These are phyloP conservation scores for Zoroaster sp. DNA, from an alignment of 53 echinoderm and acorn worm genomes.

Conservation along the genomic window DNA sequence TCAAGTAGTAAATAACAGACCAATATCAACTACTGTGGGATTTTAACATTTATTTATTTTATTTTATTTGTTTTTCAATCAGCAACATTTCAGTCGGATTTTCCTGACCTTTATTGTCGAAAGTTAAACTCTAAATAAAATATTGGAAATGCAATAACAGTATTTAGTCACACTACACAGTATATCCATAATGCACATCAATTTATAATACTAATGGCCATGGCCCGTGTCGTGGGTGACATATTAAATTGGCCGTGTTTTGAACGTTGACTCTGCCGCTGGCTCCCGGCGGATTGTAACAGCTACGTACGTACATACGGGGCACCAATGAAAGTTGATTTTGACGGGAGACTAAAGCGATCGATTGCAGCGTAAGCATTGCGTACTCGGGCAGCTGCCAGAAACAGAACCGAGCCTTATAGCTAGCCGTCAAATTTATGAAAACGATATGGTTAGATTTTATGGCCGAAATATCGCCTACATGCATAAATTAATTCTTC, in stretches of 20 bases:
- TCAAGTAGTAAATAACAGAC: no score
- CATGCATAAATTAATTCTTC: background rate
- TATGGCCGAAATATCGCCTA: background rate
- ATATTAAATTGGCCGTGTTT: constrained; percentile 20
- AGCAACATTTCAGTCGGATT: no score
- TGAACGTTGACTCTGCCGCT: constrained; percentile 45
- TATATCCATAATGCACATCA: background rate
- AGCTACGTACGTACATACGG: background rate
- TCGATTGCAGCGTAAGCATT: constrained; percentile 39
- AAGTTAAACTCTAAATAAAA: no score
- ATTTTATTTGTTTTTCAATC: no score
- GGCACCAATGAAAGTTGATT: constrained; percentile 34
- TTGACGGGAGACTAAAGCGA: background rate
- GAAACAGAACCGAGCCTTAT: background rate
- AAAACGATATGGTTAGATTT: constrained; percentile 15
- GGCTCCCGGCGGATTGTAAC: constrained; percentile 1
- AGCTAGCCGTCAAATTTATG: background rate
- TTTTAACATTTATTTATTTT: no score
- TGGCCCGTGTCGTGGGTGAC: background rate
- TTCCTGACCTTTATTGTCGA: no score
- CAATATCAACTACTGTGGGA: no score
- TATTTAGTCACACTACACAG: constrained; percentile 15
- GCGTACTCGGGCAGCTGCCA: background rate
- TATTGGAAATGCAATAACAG: no score
- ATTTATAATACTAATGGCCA: background rate